Evolutionary conservation across 2,113 vertebrate genomes (phyloP), one percentile per base, ranked within the genome.

Genomic region (Morone saxatilis): DNA sequence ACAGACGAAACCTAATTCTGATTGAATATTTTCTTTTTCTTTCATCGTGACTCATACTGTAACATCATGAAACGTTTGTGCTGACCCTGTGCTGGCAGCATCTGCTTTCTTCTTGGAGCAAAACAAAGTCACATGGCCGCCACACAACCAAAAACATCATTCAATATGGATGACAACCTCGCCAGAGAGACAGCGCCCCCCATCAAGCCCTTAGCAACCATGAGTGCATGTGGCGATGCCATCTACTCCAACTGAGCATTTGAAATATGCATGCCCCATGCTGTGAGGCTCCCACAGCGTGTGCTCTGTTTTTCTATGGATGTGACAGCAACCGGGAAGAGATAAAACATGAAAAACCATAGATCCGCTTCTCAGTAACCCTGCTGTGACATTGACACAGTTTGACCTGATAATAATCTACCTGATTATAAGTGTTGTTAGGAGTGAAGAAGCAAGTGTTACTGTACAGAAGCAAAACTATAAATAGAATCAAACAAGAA

Each of bases 231-330:
- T 47, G 67, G 60, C 56, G 11, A 57, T 66, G 81, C 78, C 81
- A 65, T 76, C 81, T 79, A 74, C 88, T 89, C 88, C 47, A 54
- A 85, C 22, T 63, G 80, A 88, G 70, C 78, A 38, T 90, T 83
- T 93, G 90, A 94, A 93, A 93, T 88, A 92, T 90, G 89, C 9
- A 92, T 90, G 84, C 75, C 61, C 43, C 65, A 31, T 60, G 83
- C 50, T 77, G 79, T 25, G 71, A 69, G 59, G 74, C 77, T 81
- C 81, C 66, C 50, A 11, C 73, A 38, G 78, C 0, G 70, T 45
- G 43, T 5, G 68, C 65, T 70, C 62, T 59, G 50, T 66, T 60
- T 72, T 75, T 69, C 0, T 47, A 71, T 63, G 72, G 56, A 74
- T 57, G 82, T 69, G 77, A 78, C 75, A 62, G 83, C 7, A 17